phyloP scores from a whole-genome alignment of 2,113 vertebrate species.

The Chunga burmeisteri region DNA sequence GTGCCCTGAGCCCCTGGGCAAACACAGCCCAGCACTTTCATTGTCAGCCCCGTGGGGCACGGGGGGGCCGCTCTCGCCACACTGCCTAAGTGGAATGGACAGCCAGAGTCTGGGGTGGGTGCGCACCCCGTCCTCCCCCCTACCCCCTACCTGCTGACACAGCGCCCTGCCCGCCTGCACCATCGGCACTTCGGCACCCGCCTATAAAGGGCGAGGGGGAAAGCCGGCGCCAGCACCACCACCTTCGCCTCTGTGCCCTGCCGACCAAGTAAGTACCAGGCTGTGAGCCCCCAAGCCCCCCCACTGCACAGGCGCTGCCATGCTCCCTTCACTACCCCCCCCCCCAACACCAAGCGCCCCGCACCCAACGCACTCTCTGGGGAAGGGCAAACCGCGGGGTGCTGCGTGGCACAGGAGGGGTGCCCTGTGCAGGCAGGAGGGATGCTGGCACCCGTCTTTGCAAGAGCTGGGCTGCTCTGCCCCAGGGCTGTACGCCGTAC shows the following conservation, averaged over 20 bases:
- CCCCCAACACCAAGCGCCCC: neutral
- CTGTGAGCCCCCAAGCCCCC: neutral
- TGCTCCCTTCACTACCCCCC: neutral
- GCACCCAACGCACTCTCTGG: neutral
- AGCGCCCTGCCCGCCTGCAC: slow-evolving; percentile 38
- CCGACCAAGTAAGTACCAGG: slow-evolving; percentile 60
- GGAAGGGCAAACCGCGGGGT: neutral
- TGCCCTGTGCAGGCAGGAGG: neutral
- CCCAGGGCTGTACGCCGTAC: neutral
- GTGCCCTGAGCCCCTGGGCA: slow-evolving; percentile 37
- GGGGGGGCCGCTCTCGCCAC: slow-evolving; percentile 50
- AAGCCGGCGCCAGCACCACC: slow-evolving; percentile 23
- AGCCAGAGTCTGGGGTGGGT: neutral
- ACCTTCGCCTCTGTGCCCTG: slow-evolving; percentile 35
- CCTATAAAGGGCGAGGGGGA: slow-evolving; percentile 67
- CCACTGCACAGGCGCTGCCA: neutral
- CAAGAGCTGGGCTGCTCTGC: neutral
- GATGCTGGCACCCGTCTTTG: neutral
- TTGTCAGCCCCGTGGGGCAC: slow-evolving; percentile 9
- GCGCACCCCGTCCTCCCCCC: neutral
- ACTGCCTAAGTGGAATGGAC: slow-evolving; percentile 61
- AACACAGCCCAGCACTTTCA: slow-evolving; percentile 67
- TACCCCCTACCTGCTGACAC: slow-evolving; percentile 57
- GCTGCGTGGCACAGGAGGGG: neutral
- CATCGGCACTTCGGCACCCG: slow-evolving; percentile 21